These are phyloP conservation scores for Pantherophis alleghaniensis DNA, from an alignment of 2,797 vertebrate species.

Conservation along the genomic window DNA sequence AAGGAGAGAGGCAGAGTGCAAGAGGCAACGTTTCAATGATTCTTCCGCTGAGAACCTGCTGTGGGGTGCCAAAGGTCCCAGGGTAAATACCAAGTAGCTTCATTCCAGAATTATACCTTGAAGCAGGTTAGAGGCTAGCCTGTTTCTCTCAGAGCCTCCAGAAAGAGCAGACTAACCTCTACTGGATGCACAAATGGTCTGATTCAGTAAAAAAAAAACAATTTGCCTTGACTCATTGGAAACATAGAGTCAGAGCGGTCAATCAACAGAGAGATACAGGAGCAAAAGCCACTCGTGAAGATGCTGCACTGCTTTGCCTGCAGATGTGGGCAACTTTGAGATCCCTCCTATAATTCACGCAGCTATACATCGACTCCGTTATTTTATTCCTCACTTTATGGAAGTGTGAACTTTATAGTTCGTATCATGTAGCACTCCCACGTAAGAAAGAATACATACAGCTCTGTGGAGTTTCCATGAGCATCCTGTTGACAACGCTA, in stretches of 20 bases:
- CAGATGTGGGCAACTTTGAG: not conserved
- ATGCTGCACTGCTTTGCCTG: not conserved
- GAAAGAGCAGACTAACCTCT: not conserved
- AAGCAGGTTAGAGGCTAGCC: not conserved
- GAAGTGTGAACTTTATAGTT: no score
- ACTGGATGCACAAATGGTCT: not conserved
- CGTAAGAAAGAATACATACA: not conserved
- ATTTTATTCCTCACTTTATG: not conserved
- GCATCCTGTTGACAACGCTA: not conserved
- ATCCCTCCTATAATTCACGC: no score
- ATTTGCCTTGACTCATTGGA: not conserved
- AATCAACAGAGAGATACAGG: not conserved
- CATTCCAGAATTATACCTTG: not conserved
- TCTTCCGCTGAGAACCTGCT: not conserved
- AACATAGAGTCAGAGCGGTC: not conserved
- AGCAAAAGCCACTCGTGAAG: no score
- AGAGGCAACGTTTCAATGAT: not conserved
- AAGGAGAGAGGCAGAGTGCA: not conserved
- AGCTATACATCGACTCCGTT: no score
- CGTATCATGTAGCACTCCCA: no score
- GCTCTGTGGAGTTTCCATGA: not conserved
- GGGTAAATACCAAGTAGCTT: not conserved
- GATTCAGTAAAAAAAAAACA: not conserved
- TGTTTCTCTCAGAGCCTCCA: not conserved
- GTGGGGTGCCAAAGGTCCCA: not conserved